These are phyloP conservation scores for Sciurus vulgaris DNA, from an alignment of 2,797 vertebrate genomes.

Conservation along the genomic window DNA sequence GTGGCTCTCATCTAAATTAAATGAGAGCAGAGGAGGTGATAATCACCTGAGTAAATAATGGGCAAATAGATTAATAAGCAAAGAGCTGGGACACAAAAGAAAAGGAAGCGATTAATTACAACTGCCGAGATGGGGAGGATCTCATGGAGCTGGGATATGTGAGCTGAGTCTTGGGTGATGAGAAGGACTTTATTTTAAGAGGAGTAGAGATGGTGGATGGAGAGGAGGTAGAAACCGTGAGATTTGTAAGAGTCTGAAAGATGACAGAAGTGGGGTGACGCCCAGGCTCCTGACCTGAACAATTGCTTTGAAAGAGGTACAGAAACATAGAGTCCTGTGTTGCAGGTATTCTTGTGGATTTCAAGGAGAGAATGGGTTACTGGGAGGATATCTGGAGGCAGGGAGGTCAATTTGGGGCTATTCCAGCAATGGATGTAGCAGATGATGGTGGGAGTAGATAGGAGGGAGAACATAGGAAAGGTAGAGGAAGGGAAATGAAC, in stretches of 20 bases:
- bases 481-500: background rate
- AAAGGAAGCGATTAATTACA: background rate
- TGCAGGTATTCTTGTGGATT: background rate
- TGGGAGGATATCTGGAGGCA: background rate
- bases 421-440: background rate
- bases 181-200: constrained; percentile 26
- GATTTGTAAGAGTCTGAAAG: background rate
- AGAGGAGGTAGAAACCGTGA: background rate
- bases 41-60: background rate
- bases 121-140: background rate
- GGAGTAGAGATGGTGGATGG: background rate
- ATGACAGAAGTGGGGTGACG: background rate
- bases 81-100: background rate
- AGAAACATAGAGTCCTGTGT: background rate
- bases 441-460: background rate
- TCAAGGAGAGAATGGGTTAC: background rate
- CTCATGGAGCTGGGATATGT: background rate
- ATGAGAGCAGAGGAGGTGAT: background rate
- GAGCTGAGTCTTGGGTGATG: background rate
- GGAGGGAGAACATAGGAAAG: background rate
- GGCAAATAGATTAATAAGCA: background rate
- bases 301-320: background rate
- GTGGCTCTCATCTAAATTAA: constrained; percentile 6
- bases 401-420: background rate
- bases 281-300: background rate